phyloP scores from a whole-genome alignment of 2,113 vertebrate species.

The Oncorhynchus clarkii region DNA sequence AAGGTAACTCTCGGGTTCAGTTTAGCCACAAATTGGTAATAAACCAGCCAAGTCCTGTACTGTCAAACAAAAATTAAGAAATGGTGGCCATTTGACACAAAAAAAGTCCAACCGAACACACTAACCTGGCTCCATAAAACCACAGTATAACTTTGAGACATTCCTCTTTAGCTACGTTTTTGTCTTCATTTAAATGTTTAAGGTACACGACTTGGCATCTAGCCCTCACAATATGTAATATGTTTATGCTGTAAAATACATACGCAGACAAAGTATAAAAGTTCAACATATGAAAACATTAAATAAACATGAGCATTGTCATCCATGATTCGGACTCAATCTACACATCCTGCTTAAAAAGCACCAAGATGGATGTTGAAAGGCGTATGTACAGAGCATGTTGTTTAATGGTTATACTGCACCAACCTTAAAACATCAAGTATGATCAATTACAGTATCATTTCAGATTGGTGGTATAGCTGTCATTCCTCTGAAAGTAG shows the following conservation, averaged over 20 bases:
- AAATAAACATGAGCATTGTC: constrained; percentile 21
- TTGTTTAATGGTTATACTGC: not conserved
- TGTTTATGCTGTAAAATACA: not conserved
- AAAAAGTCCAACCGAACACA: too few species aligned
- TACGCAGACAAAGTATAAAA: constrained; percentile 26
- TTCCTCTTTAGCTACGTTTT: too few species aligned
- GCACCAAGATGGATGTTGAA: not conserved
- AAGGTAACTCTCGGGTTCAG: too few species aligned
- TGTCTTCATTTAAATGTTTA: too few species aligned
- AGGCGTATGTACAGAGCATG: not conserved
- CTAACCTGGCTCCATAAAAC: too few species aligned
- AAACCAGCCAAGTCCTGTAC: too few species aligned
- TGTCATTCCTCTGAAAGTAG: not conserved
- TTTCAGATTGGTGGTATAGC: not conserved
- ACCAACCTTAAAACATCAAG: constrained; percentile 19
- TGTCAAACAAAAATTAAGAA: too few species aligned
- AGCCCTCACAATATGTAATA: not conserved
- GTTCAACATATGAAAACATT: constrained; percentile 26
- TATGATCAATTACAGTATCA: constrained; percentile 8
- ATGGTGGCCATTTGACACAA: too few species aligned
- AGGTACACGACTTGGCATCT: not conserved
- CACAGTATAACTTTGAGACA: too few species aligned
- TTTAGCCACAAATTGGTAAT: too few species aligned
- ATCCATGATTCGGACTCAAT: constrained; percentile 20
- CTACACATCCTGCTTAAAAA: not conserved